Base-by-base conservation (phyloP, 2,888 invertebrate species). In the Branchinecta sandiegonensis region DNA sequence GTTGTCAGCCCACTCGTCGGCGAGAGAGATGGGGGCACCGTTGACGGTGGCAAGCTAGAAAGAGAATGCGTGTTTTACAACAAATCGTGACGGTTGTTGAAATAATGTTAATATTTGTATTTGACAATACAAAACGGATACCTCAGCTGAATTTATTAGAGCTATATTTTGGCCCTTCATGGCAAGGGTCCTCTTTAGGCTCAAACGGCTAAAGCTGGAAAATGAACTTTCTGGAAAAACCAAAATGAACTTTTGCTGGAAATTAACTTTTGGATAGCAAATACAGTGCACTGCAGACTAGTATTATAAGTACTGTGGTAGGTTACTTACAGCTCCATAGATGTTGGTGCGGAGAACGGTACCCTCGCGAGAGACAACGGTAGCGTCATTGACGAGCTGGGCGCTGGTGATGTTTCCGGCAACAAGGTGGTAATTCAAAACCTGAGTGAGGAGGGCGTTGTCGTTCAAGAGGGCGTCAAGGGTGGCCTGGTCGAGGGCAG, bases 1-100 rank as follows among this genome's bases (percentile, higher is more conserved):
- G 66, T 70, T 70, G 47, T 46, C 66, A 13, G 70, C 70, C 46
- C 17, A 48, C 48, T 67, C 46, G 11, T 69, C 56, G n/a, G 69
- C 37, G 46, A 14, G 48, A 47, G 65, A 17, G 17, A 70, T 56
- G 17, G 47, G 17, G 17, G 66, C 70, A 14, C 68, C 68, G 47
- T 67, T 69, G 37, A 69, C 66, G 17, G 70, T 69, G n/a, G 11
- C 63, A 56, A 56, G 9, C 63, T 56, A 23, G 23, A 23, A 23
- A 56, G 23, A 56, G 8, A 17, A 9, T 1, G 11, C 10, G n/a
- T 10, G n/a, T 56, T 7, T 56, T 14, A 56, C 56, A 8, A 56
- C 8, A 37, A 37, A 4, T 37, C 37, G 2, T 37, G 37, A 5
- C 37, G 37, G 6, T 37, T 37, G 37, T 37, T 37, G 37, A 37